Percentiles rank a stretch among this genome's conserved stretches.
phyloP scores from a whole-genome alignment of 2,113 vertebrate genomes.

The Rafetus swinhoei region DNA sequence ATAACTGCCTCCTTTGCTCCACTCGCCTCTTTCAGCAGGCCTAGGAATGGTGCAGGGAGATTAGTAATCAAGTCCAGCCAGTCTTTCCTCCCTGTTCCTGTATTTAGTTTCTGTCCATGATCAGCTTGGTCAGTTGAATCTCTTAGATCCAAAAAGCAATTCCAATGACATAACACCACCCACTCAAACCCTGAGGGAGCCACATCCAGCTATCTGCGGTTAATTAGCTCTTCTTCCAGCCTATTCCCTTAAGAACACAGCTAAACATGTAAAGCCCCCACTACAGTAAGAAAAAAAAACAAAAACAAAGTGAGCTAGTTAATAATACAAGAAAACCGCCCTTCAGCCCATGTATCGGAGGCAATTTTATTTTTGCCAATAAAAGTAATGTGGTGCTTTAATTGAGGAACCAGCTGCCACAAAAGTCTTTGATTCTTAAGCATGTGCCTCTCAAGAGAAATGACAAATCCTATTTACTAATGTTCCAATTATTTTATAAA shows the following conservation, averaged over 20 bases:
- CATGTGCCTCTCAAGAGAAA: not conserved
- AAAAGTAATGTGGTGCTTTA: not conserved
- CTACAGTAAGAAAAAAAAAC: not conserved
- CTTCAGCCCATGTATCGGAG: slow-evolving; percentile 2
- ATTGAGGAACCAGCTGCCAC: not conserved
- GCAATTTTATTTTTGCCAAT: not conserved
- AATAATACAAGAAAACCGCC: not conserved
- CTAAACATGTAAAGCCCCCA: not conserved
- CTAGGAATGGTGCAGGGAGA: not conserved
- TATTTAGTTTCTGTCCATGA: not conserved
- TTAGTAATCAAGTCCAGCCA: not conserved
- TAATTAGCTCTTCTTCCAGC: not conserved
- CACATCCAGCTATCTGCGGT: not conserved
- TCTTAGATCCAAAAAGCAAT: not conserved
- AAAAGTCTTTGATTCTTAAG: not conserved
- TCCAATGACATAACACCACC: not conserved
- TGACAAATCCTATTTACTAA: not conserved
- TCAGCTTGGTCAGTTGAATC: not conserved
- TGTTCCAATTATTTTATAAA: not conserved
- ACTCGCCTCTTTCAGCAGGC: too few species aligned
- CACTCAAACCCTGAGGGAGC: not conserved
- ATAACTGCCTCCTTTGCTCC: too few species aligned
- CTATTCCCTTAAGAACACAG: not conserved
- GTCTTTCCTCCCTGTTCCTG: rapidly evolving
- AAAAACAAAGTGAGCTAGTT: not conserved